Evolutionary conservation across 2,888 invertebrate species (phyloP), one percentile per base, ranked within the genome.

Genomic region (Leptopilina drosophilae): DNA sequence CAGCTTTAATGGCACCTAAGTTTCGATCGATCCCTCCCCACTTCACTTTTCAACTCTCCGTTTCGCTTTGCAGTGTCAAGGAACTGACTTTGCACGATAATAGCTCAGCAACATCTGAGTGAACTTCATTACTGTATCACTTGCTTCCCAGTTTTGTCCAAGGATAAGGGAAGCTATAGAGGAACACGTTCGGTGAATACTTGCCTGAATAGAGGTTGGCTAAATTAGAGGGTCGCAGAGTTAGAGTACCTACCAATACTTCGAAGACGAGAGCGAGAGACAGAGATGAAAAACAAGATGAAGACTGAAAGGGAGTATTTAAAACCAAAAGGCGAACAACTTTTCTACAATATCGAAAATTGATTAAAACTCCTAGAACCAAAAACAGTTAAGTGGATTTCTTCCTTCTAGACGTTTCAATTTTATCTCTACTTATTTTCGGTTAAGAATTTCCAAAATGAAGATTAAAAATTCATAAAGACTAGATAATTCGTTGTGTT

Each of bases 161-260:
- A 15, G 78, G 65, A 62, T 53, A 49, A 20, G 77, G n/a, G 26
- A 8, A 59, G 56, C 6, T 20, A 73, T 73, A 56, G 56, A 73
- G 56, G 56, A 73, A 73, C 79, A 75, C 82, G 56, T 76, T 78
- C 66, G 67, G 64, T 11, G 76, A 64, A 42, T 14, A 76, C 66
- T 49, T 46, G 64, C 46, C 20, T 26, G 49, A 64, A 33, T 26
- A 69, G 66, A 20, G 77, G 12, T 40, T 46, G 69, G 46, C 42
- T 42, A 76, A 80, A 77, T 66, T 80, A 78, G 78, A 73, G 78
- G 81, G 78, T 80, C 2, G 67, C n/a, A 14, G 64, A 69, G 42
- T 49, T 66, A 20, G 64, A 64, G 33, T 26, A 49, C 65, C 14
- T 53, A 15, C 49, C 26, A n/a, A 64, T 42, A 33, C 15, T 73